Base-by-base conservation (phyloP, 2,888 invertebrate species). In the Erebia ligea region DNA sequence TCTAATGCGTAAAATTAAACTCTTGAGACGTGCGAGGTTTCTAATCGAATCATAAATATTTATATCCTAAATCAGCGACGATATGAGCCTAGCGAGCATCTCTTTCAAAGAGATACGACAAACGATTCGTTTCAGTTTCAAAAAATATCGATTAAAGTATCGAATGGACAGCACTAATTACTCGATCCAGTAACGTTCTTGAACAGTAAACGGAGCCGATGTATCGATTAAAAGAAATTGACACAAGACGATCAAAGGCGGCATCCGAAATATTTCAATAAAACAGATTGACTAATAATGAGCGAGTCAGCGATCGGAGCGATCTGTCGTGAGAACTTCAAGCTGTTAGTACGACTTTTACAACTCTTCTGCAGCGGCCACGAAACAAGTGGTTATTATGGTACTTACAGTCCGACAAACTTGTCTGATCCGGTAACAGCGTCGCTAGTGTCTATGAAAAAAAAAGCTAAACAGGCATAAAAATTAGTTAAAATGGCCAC, bases 211-310 rank as follows among this genome's bases (percentile, higher is more conserved):
- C 79, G 79, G 79, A 79, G 74, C 79, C 82, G 83, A 82, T 84
- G 81, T 82, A 84, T 77, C 78, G 76, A 71, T 75, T 76, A 73
- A 76, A 82, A 78, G 86, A 87, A 88, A 89, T 87, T 88, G 91
- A 89, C 89, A 89, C 81, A 81, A 80, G 77, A 73, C 77, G 84
- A 88, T 90, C 90, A 90, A 91, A 91, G 90, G 85, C 90, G 90
- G 90, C 85, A 78, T 82, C 81, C 75, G 82, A 79, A 75, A 76
- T 78, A 82, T 85, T 88, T 85, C 88, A 90, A 91, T 92, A 92
- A 91, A 90, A 89, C 85, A 84, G 88, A 92, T 91, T 89, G 88
- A 88, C 90, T 89, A 90, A 91, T 92, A 92, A 92, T 88, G 90
- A 91, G 90, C 87, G 82, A 83, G 83, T 86, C 84, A 82, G 85